Evolutionary conservation across 1,140 invertebrate species (phyloP), one percentile per base, ranked within the genome.

Genomic region (Hyles vespertilio): DNA sequence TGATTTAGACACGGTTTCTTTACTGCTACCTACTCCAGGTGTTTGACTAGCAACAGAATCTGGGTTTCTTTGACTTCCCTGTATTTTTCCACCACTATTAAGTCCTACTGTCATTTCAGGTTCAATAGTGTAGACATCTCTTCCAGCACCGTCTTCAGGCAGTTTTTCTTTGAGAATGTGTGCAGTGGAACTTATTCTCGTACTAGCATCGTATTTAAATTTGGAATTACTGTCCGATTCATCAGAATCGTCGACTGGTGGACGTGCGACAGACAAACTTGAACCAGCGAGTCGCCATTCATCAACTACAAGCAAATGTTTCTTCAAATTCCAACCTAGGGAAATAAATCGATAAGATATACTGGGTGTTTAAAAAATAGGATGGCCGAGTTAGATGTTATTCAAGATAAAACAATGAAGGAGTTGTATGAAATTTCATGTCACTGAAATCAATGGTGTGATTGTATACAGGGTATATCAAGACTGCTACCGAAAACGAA

Each of bases 271-370:
- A 3, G 44, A 11, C 32, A n/a, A 22, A 12, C 56, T 55, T 45
- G 32, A 12, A 9, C 33, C 51, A 54, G 55, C 61, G 44, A 65
- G 8, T 11, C 69, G 61, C 79, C 79, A 82, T 67, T 82, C 75
- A 11, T 79, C 79, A 4, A 69, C 57, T 6, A 79, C 62, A 0
- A 82, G 45, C 0, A 79, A 59, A 57, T 80, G 70, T 56, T 78
- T 82, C 8, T 46, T 70, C 3, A 78, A 33, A 51, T 82, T 72
- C 79, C 79, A 82, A 32, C 79, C 79, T 81, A 22, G 22, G 22
- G 22, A 22, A 22, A 22, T 22, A 22, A 22, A 22, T 22, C 22
- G 22, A 22, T 1, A 22, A 22, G 22, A 22, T 22, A 22, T 22
- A 22, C 22, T 22, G 2, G 22, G 22, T 22, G 22, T 22, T 22